These are phyloP conservation scores for Psilopogon haemacephalus DNA, from an alignment of 2,113 vertebrate species.

Conservation along the genomic window DNA sequence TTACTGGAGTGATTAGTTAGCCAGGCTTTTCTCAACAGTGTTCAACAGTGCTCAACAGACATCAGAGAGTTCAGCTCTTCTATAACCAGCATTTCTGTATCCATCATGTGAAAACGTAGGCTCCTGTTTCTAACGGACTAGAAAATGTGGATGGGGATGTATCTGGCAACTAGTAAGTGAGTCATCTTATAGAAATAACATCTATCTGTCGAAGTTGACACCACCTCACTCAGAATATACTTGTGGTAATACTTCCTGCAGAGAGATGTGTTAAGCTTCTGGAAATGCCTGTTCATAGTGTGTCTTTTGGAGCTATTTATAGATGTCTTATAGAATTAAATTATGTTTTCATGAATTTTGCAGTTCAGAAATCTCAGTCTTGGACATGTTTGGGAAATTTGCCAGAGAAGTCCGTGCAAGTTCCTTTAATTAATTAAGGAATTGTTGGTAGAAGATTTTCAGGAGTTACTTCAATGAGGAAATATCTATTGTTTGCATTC, in stretches of 20 bases:
- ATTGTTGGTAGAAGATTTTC: background rate
- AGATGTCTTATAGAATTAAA: background rate
- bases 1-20: background rate
- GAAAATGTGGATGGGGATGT: background rate
- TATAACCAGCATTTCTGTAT: background rate
- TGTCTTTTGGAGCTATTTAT: background rate
- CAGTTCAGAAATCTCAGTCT: background rate
- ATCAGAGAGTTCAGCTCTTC: background rate
- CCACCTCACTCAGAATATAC: background rate
- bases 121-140: background rate
- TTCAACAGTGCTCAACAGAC: background rate
- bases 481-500: background rate
- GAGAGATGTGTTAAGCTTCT: background rate
- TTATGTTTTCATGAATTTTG: background rate
- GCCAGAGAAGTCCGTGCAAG: background rate
- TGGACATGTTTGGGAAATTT: background rate
- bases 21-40: background rate
- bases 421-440: background rate
- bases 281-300: background rate
- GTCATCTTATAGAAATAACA: background rate
- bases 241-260: background rate
- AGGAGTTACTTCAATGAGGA: background rate
- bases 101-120: background rate
- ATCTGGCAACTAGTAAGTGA: constrained; percentile 27
- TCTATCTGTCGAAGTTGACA: constrained; percentile 3